These are phyloP conservation scores for Montipora sp. DNA, from an alignment of 64 coral and sea anemone species.

Conservation along the genomic window DNA sequence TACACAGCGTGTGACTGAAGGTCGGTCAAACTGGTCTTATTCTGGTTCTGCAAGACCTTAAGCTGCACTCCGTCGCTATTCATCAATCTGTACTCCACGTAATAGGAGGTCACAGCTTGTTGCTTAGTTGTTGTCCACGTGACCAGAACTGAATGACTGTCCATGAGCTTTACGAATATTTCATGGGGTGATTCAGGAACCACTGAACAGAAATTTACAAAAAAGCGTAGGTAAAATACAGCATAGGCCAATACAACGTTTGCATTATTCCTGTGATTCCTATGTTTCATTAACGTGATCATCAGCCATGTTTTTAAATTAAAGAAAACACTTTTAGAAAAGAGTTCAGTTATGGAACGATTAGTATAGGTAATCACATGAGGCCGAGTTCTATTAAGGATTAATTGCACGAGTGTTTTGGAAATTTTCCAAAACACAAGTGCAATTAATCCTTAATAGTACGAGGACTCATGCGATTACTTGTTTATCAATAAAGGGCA, in stretches of 20 bases:
- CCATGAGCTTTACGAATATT: slow-evolving; percentile 2
- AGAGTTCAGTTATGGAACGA: no score
- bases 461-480: no score
- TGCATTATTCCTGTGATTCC: not conserved
- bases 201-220: not conserved
- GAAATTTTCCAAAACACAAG: no score
- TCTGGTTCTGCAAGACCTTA: slow-evolving; percentile 30
- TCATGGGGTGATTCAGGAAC: slow-evolving; percentile 8
- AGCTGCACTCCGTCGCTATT: not conserved
- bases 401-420: no score
- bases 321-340: no score
- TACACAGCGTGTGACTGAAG: slow-evolving; percentile 32
- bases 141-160: slow-evolving; percentile 33
- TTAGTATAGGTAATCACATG: no score
- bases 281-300: no score
- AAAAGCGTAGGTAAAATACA: not conserved
- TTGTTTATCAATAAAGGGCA: no score
- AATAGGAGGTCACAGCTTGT: not conserved
- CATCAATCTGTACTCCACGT: slow-evolving; percentile 26
- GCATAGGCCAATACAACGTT: not conserved
- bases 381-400: no score
- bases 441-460: no score
- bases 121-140: slow-evolving; percentile 5
- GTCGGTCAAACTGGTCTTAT: slow-evolving; percentile 26
- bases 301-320: no score